Evolutionary conservation across 1,140 invertebrate genomes (phyloP).

Genomic region (Cydia amplana): DNA sequence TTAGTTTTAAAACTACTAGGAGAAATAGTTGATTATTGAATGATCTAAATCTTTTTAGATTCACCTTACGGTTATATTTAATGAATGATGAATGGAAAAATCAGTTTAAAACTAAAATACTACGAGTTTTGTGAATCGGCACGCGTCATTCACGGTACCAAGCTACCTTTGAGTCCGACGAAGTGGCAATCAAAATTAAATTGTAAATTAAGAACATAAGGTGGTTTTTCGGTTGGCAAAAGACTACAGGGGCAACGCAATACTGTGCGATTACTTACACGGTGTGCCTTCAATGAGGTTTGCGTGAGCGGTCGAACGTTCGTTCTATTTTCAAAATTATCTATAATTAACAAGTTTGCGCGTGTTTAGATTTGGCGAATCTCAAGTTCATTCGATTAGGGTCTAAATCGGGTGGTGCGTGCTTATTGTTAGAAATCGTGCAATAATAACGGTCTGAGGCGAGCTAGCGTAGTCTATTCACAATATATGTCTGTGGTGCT

Average conservation of each 20-base stretch:
- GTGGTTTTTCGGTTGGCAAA: no score
- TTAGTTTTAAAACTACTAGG: no score
- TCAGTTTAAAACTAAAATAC: background rate
- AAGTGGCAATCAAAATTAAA: background rate
- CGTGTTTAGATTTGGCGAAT: slow-evolving; percentile 33
- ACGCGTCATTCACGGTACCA: background rate
- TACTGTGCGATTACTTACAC: background rate
- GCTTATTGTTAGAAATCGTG: slow-evolving; percentile 18
- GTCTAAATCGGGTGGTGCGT: slow-evolving; percentile 28
- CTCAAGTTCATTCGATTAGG: slow-evolving; percentile 28
- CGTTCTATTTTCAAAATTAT: slow-evolving; percentile 14
- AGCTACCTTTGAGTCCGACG: background rate
- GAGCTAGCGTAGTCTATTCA: slow-evolving; percentile 7
- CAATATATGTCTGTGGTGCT: background rate
- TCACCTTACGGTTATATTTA: no score
- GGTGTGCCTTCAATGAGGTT: slow-evolving; percentile 2
- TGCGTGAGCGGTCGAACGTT: background rate
- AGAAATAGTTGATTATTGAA: no score
- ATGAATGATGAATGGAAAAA: no score
- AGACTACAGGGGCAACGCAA: background rate
- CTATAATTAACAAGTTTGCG: slow-evolving; percentile 5
- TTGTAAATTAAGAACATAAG: background rate
- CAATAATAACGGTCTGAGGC: slow-evolving; percentile 22
- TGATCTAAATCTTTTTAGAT: no score
- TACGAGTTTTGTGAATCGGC: background rate